phyloP scores from a whole-genome alignment of 2,113 vertebrate species.

The Aegithalos caudatus region DNA sequence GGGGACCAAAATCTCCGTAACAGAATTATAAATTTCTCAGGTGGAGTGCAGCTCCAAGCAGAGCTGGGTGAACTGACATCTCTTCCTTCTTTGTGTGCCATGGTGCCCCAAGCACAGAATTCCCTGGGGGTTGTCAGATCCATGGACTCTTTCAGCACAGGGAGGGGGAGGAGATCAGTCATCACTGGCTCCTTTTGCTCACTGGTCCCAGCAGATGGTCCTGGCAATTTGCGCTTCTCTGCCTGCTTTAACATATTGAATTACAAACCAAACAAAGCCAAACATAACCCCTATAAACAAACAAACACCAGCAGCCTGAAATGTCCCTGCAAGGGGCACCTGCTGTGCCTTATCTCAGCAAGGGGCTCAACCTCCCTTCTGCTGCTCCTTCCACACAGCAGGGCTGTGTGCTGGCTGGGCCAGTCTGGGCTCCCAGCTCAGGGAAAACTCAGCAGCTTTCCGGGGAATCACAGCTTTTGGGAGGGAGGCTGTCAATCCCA shows the following conservation, averaged over 20 bases:
- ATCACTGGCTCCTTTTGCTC: background rate
- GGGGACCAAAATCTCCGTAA: background rate
- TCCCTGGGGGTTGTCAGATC: background rate
- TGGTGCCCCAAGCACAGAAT: background rate
- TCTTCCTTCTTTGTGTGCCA: background rate
- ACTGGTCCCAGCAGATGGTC: conserved; percentile 48
- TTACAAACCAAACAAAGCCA: conserved; percentile 26
- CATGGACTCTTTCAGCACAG: rapidly evolving
- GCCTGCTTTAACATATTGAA: conserved; percentile 39
- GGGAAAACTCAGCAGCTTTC: background rate
- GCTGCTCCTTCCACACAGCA: too few species aligned
- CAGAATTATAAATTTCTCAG: background rate
- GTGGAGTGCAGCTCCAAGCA: background rate
- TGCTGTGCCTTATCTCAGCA: background rate
- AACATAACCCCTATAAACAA: conserved; percentile 29
- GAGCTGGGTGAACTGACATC: background rate
- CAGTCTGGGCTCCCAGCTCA: background rate
- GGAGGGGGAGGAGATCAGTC: conserved; percentile 6
- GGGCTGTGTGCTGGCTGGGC: background rate
- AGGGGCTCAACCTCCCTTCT: rapidly evolving
- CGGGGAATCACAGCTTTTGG: background rate
- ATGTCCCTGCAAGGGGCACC: background rate
- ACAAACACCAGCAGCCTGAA: conserved; percentile 25
- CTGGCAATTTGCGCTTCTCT: conserved; percentile 7
- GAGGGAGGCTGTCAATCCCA: background rate